phyloP scores from a whole-genome alignment of 2,113 vertebrate genomes.

The Hyaena hyaena region DNA sequence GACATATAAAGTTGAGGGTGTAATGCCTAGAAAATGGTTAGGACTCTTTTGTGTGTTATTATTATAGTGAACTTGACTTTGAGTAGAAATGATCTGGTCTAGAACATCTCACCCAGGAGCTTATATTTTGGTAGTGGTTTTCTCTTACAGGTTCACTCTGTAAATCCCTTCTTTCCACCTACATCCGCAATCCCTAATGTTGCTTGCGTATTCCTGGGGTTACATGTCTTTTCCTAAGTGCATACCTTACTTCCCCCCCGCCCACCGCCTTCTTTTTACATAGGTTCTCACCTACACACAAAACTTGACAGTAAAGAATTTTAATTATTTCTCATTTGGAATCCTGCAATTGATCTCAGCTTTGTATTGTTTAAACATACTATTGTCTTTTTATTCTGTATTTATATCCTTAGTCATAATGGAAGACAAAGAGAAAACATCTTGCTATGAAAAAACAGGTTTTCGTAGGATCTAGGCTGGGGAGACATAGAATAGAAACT shows the following conservation, averaged over 20 bases:
- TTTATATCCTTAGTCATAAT: slow-evolving; percentile 14
- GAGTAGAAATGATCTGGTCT: not conserved
- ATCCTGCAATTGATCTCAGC: not conserved
- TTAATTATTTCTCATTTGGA: slow-evolving; percentile 26
- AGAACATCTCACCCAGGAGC: not conserved
- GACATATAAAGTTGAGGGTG: slow-evolving; percentile 46
- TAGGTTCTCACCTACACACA: not conserved
- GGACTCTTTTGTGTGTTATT: slow-evolving; percentile 46
- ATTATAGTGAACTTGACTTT: slow-evolving; percentile 57
- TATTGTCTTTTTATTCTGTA: not conserved
- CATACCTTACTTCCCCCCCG: not conserved
- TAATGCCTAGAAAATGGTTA: slow-evolving; percentile 39
- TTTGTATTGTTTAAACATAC: not conserved
- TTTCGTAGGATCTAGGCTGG: not conserved
- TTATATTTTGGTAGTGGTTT: slow-evolving; percentile 30
- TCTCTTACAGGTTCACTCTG: not conserved
- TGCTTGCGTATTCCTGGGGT: slow-evolving; percentile 2
- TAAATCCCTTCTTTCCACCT: not conserved
- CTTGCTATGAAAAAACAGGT: slow-evolving; percentile 17
- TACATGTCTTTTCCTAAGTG: slow-evolving; percentile 19
- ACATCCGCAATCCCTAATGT: not conserved
- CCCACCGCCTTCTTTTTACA: not conserved
- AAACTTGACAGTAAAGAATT: slow-evolving; percentile 3
- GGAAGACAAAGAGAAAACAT: slow-evolving; percentile 38
- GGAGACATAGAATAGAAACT: not conserved